These are phyloP conservation scores for Furnarius figulus DNA, from an alignment of 2,113 vertebrate genomes.

Conservation along the genomic window DNA sequence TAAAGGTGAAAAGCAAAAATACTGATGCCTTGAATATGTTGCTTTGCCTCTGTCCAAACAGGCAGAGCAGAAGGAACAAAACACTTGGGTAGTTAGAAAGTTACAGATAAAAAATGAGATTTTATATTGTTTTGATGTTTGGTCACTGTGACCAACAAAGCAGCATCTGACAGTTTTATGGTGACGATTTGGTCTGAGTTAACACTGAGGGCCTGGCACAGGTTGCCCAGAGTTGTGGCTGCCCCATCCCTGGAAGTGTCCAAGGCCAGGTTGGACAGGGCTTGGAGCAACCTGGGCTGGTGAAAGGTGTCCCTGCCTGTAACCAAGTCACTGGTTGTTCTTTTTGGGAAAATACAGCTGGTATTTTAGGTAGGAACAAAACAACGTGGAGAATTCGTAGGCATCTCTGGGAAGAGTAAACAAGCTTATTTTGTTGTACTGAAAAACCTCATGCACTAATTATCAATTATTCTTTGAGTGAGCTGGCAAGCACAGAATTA, in stretches of 20 bases:
- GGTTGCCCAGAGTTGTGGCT: not conserved
- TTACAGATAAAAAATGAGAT: not conserved
- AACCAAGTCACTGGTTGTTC: not conserved
- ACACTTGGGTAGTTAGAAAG: not conserved
- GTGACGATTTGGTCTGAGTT: not conserved
- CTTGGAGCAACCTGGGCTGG: not conserved
- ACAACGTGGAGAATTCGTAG: not conserved
- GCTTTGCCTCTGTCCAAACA: not conserved
- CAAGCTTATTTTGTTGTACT: not conserved
- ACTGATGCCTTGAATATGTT: not conserved
- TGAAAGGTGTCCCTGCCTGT: not conserved
- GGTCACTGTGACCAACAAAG: accelerated
- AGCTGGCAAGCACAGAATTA: not conserved
- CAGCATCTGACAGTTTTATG: not conserved
- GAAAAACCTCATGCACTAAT: not conserved
- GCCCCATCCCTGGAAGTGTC: not conserved
- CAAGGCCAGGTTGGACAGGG: not conserved
- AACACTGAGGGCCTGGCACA: not conserved
- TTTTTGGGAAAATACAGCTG: not conserved
- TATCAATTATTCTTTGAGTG: not conserved
- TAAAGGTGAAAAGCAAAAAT: not conserved
- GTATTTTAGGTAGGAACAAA: not conserved
- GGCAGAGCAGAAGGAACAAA: not conserved
- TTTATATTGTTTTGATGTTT: not conserved
- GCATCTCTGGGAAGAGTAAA: not conserved